Base-by-base conservation (phyloP, 2,888 invertebrate species). In the Piscicola geometra region DNA sequence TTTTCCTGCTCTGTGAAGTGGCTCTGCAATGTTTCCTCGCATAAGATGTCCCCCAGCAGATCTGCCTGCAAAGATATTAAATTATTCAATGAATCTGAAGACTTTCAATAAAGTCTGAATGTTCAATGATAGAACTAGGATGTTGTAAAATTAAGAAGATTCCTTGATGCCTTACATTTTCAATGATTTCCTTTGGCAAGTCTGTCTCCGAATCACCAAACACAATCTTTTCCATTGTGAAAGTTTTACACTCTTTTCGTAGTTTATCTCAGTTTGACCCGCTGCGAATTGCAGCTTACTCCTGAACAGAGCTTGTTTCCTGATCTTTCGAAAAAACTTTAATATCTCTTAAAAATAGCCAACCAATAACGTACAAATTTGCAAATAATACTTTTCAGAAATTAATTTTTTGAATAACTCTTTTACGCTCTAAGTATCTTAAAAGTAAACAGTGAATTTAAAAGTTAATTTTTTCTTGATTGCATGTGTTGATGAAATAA, bases 1-100 rank as follows among this genome's bases (percentile, higher is more conserved):
- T 64, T 73, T 60, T 73, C 73, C 1, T 73, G 32, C 3, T 73
- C 64, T 5, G 73, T 50, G 9, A 73, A 41, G 15, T 28, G 28
- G 36, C 33, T 56, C n/a, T 25, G n/a, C 73, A 60, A 73, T 1
- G 73, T 73, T n/a, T 73, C 36, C 64, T 73, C 33, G 35, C 33
- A 33, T 33, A 64, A 25, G n/a, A 73, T 30, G 0, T 15, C 30
- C 35, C 64, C 64, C 56, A 73, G 64, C 0, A 64, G 15, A 21
- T 73, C 32, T 30, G 35, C 52, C 73, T 73, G 18, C 2, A 56
- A 32, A 1, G n/a, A 52, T 30, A 36, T 25, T n/a, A n/a, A n/a
- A n/a, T n/a, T n/a, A n/a, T n/a, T n/a, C n/a, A n/a, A n/a, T n/a
- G n/a, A n/a, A n/a, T n/a, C n/a, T n/a, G n/a, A n/a, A n/a, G n/a